Base-by-base conservation (phyloP, 2,113 vertebrate species). In the Menidia beryllina region DNA sequence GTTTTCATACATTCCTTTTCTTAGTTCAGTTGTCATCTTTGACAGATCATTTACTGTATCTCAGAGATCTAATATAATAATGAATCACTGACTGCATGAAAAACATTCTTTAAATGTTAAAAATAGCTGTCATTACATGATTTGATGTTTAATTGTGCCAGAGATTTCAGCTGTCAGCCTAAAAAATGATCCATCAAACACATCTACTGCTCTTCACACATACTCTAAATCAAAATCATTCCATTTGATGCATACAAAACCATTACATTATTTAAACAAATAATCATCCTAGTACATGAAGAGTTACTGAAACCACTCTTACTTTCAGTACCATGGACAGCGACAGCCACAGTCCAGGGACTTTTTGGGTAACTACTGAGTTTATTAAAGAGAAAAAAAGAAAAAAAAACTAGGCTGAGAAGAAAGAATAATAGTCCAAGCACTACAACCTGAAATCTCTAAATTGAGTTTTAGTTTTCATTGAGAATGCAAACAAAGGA, bases 311-410 rank as follows among this genome's bases (percentile, higher is more conserved):
- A n/a, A 36, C 7, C 14, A n/a, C 47, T 59, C 41, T 47, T 39
- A 1, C 25, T 54, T 73, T 55, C 74, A 77, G 64, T 43, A 61
- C 65, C 55, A 65, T 5, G 59, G 48, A 77, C 64, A 59, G 64
- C 0, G 47, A 30, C 58, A 25, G 23, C 23, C 17, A 34, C 26
- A 1, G 7, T 8, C 1, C 0, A 39, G 52, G 19, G 7, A 7
- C 19, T 27, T 66, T 66, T 66, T n/a, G 10, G 21, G 13, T 45
- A 17, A n/a, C n/a, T n/a, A n/a, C n/a, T n/a, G n/a, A n/a, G n/a
- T n/a, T n/a, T n/a, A n/a, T n/a, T n/a, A n/a, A n/a, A n/a, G n/a
- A n/a, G n/a, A n/a, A n/a, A n/a, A n/a, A n/a, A n/a, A n/a, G n/a
- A n/a, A n/a, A n/a, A n/a, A n/a, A n/a, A n/a, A n/a, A n/a, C n/a